Evolutionary conservation across 2,888 invertebrate species (phyloP), one percentile per base, ranked within the genome.

Genomic region (Ophion slaviceki): DNA sequence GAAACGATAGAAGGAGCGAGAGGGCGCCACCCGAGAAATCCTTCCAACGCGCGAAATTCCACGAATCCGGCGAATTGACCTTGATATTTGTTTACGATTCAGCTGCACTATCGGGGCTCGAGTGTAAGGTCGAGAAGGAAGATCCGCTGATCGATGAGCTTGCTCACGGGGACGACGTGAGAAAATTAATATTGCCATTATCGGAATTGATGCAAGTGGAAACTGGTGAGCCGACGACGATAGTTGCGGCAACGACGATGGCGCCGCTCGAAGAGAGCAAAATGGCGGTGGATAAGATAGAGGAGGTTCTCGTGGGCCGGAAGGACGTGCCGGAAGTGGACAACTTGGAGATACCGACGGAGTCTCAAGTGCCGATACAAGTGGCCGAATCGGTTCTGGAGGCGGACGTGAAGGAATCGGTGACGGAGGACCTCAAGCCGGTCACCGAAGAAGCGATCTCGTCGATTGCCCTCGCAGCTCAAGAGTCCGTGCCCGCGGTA

Each of bases 301-400:
- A 62, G 32, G 59, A 68, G 59, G 68, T 47, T 20, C 61, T 40
- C 40, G 11, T 24, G 6, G 45, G 8, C 8, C 24, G 24, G 66
- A 66, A 32, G 28, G 32, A 66, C 14, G 36, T 36, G 36, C 3
- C 66, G 66, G n/a, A 36, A 5, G 17, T n/a, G 66, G 32, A 66
- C 17, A 59, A 36, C 36, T 2, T 59, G 7, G 72, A 72, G 28
- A 32, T 76, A 28, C 2, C 53, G 14, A 3, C 59, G 8, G 88
- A 88, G 68, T 64, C 80, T 5, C 68, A 90, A 32, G 93, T 94
- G 57, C 93, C 93, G 1, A 92, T 93, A 75, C 92, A 93, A 88
- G 92, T 93, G 0, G 93, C 93, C 0, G 93, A 93, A 87, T 93
- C 93, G 4, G 93, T 94, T 71, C 88, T 93, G 6, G 92, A 93